These are phyloP conservation scores for Volucella zonaria DNA, from an alignment of 2,888 invertebrate species.

Conservation along the genomic window DNA sequence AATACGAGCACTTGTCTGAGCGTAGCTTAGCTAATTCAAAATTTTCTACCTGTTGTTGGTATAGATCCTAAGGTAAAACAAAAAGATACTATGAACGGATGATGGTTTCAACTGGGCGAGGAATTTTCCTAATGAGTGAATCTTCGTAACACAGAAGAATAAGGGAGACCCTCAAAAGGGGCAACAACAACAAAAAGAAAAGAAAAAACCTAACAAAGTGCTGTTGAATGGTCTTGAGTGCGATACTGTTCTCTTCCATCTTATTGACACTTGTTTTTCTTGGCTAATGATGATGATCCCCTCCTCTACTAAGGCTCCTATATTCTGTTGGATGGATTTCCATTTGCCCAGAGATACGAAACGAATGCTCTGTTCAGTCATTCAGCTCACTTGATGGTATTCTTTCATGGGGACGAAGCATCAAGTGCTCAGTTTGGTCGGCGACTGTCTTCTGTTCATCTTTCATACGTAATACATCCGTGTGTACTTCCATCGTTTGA, in stretches of 20 bases:
- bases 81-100: conserved; percentile 54
- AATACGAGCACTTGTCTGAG: conserved; percentile 58
- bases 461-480: conserved; percentile 49
- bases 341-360: conserved; percentile 2
- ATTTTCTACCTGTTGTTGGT: conserved; percentile 61
- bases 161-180: neutral
- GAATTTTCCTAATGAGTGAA: conserved; percentile 63
- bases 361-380: conserved; percentile 39
- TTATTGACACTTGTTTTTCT: conserved; percentile 66
- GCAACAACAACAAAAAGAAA: neutral
- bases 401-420: conserved; percentile 39
- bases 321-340: conserved; percentile 41
- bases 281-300: conserved; percentile 65
- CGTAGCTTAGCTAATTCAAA: conserved; percentile 56
- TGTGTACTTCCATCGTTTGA: conserved; percentile 46
- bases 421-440: conserved; percentile 54
- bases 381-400: conserved; percentile 28
- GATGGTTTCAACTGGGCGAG: conserved; percentile 52
- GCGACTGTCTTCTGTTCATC: conserved; percentile 42
- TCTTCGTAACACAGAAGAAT: conserved; percentile 42
- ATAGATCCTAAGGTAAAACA: conserved; percentile 30
- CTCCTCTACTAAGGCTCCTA: conserved; percentile 33
- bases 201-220: conserved; percentile 27
- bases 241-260: conserved; percentile 52
- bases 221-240: conserved; percentile 39